Evolutionary conservation across 2,113 vertebrate species (phyloP).

Genomic region (Bufo gargarizans): DNA sequence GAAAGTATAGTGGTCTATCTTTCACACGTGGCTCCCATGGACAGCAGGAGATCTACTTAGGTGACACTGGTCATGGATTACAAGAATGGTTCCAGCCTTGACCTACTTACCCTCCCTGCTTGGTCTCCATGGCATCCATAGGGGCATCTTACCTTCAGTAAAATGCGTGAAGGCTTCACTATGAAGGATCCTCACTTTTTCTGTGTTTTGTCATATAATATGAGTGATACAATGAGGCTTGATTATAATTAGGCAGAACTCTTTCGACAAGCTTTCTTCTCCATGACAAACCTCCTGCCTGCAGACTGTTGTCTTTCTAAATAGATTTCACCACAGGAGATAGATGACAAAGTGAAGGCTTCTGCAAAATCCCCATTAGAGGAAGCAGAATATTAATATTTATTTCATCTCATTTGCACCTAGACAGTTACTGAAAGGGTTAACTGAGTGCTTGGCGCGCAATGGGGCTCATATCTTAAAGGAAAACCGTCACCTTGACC

Average conservation of each 20-base stretch:
- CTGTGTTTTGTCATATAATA: background rate
- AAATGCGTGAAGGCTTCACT: background rate
- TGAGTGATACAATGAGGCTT: background rate
- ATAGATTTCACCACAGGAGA: conserved; percentile 15
- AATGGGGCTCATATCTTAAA: background rate
- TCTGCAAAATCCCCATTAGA: background rate
- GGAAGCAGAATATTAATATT: background rate
- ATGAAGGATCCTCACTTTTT: background rate
- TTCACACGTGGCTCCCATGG: background rate
- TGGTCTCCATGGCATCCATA: background rate
- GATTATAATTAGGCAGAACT: conserved; percentile 8
- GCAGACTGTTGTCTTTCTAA: background rate
- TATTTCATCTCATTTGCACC: background rate
- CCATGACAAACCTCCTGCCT: background rate
- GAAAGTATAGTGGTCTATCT: background rate
- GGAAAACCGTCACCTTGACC: background rate
- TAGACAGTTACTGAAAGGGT: background rate
- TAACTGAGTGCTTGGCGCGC: background rate
- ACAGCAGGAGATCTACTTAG: background rate
- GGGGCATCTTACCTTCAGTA: background rate
- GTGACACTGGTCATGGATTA: background rate
- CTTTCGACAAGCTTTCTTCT: background rate
- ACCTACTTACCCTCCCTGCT: background rate
- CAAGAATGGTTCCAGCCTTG: background rate
- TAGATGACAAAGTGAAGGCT: background rate